These are phyloP conservation scores for Panurus biarmicus DNA, from an alignment of 2,113 vertebrate genomes.

Conservation along the genomic window DNA sequence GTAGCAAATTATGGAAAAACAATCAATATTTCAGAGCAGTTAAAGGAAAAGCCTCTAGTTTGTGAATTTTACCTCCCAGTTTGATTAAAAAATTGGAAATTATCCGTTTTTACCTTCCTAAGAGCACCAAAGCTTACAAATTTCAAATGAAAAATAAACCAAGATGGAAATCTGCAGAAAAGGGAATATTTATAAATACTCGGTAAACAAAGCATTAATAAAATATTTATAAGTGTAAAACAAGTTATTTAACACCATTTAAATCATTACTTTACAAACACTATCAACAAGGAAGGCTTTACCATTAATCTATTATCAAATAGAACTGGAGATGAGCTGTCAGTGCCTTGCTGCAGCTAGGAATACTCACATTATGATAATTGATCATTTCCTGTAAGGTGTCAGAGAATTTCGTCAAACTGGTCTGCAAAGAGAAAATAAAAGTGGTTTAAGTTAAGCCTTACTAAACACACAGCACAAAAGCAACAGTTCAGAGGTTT, in stretches of 20 bases:
- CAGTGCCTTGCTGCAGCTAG: neutral
- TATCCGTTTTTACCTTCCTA: neutral
- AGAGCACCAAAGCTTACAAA: neutral
- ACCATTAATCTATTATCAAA: neutral
- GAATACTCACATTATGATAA: constrained; percentile 89
- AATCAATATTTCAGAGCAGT: neutral
- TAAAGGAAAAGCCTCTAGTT: neutral
- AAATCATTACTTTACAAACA: neutral
- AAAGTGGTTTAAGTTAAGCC: neutral
- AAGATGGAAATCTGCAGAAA: neutral
- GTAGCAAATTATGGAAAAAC: neutral
- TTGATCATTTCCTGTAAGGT: constrained; percentile 97
- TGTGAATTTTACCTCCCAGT: neutral
- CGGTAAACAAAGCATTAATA: neutral
- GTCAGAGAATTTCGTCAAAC: constrained; percentile 91
- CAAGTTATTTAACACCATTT: neutral
- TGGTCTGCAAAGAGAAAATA: constrained; percentile 73
- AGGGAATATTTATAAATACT: neutral
- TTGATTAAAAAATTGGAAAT: neutral
- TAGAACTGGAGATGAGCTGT: neutral
- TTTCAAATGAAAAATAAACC: neutral
- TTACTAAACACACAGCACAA: neutral
- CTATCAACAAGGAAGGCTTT: neutral
- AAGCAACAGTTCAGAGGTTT: neutral
- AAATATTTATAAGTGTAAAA: neutral